These are phyloP conservation scores for Sweltsa coloradensis DNA, from an alignment of 1,140 invertebrate species.

Conservation along the genomic window DNA sequence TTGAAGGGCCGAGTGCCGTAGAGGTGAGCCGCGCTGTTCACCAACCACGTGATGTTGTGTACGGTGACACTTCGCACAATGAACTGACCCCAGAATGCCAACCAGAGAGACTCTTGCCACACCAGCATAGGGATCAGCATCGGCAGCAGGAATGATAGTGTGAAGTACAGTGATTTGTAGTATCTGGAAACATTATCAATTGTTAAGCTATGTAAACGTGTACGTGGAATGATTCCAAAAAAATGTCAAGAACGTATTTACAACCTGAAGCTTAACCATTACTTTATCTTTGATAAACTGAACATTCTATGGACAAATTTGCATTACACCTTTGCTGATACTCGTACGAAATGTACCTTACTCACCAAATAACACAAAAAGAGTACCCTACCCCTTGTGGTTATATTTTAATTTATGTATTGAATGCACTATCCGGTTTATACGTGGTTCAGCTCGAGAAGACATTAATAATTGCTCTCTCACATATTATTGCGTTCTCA, in stretches of 20 bases:
- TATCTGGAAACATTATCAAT: neutral
- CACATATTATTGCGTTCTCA: no score
- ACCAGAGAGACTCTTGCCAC: slow-evolving; percentile 39
- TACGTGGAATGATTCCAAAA: neutral
- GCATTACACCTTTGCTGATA: no score
- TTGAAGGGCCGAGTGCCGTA: slow-evolving; percentile 54
- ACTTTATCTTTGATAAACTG: neutral
- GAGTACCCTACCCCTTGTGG: no score
- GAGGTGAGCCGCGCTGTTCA: slow-evolving; percentile 58
- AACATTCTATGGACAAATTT: no score
- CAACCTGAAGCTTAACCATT: neutral
- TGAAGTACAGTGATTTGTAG: slow-evolving; percentile 22
- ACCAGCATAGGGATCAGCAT: slow-evolving; percentile 38
- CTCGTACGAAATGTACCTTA: no score
- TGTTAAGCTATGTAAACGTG: no score
- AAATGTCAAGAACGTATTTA: neutral
- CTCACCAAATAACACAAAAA: no score
- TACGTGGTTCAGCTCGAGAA: no score
- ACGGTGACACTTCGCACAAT: slow-evolving; percentile 36
- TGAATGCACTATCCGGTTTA: no score
- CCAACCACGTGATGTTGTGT: slow-evolving; percentile 54
- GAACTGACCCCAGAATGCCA: slow-evolving; percentile 19
- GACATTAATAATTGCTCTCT: no score
- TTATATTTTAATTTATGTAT: no score
- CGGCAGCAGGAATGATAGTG: slow-evolving; percentile 31